A percentile compares a stretch with the other conserved stretches of the same genome.
These are phyloP conservation scores for Vicugna pacos DNA, from an alignment of 2,113 vertebrate genomes.

Conservation along the genomic window DNA sequence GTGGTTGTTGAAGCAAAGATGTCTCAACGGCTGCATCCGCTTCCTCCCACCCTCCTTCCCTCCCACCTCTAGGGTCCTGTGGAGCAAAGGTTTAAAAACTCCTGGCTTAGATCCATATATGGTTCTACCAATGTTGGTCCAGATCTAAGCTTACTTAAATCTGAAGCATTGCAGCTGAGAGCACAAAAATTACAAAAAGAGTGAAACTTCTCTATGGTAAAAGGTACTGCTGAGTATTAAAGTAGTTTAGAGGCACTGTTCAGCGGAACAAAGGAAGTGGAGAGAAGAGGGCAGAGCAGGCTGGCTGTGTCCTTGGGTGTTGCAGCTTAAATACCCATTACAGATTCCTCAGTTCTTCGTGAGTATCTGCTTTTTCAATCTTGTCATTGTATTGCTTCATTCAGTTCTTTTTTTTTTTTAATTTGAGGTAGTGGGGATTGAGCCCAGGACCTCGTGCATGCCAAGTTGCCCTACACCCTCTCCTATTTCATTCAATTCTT, in stretches of 20 bases:
- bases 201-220: background rate
- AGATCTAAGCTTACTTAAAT: background rate
- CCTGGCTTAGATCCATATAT: background rate
- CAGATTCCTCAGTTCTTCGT: background rate
- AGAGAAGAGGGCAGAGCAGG: background rate
- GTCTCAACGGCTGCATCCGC: accelerated
- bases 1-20: background rate
- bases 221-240: background rate
- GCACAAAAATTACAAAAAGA: background rate
- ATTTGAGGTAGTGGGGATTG: too few species aligned
- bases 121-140: background rate
- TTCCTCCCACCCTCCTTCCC: too few species aligned
- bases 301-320: background rate
- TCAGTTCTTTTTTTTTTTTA: background rate
- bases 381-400: background rate
- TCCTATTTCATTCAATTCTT: background rate
- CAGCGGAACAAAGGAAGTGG: background rate
- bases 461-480: too few species aligned
- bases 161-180: background rate
- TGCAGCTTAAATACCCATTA: background rate
- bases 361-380: background rate
- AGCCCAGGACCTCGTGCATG: too few species aligned
- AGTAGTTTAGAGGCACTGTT: background rate
- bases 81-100: background rate
- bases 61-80: background rate